Conservation (phyloP, 2,888 invertebrate genomes). For the Ellobium chinense region DNA sequence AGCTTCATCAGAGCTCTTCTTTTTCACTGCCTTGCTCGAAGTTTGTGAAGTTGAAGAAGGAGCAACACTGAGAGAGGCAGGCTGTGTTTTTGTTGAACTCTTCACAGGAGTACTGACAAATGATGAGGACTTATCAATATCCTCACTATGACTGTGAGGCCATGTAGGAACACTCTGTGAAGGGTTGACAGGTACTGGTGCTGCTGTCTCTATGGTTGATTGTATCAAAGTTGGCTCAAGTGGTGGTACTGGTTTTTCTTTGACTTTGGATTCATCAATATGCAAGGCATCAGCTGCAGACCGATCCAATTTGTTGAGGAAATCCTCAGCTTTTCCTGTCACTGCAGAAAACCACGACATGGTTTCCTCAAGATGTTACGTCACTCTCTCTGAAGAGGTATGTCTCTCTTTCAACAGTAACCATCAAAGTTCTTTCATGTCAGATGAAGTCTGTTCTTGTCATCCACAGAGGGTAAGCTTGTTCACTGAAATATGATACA, state of each 20-base stretch:
- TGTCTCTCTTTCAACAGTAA: too few species aligned
- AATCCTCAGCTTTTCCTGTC: slow-evolving; percentile 87
- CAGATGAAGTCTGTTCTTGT: too few species aligned
- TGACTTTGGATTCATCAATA: slow-evolving; percentile 46
- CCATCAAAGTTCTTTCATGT: too few species aligned
- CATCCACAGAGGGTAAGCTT: too few species aligned
- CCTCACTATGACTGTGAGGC: slow-evolving; percentile 47
- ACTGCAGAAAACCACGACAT: slow-evolving; percentile 89
- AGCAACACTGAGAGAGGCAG: slow-evolving; percentile 42
- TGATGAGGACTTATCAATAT: slow-evolving; percentile 31
- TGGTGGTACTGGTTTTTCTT: neutral
- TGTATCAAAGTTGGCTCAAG: slow-evolving; percentile 20
- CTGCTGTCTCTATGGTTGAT: neutral
- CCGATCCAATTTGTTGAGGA: slow-evolving; percentile 87
- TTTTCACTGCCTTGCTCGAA: slow-evolving; percentile 53
- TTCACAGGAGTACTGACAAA: slow-evolving; percentile 8
- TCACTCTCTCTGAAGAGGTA: too few species aligned
- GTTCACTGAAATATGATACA: too few species aligned
- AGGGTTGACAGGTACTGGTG: slow-evolving; percentile 48
- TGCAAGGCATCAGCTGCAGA: slow-evolving; percentile 84
- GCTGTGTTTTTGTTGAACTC: slow-evolving; percentile 23
- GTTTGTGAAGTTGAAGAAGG: slow-evolving; percentile 20
- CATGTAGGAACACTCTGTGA: slow-evolving; percentile 67
- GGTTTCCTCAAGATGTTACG: too few species aligned
- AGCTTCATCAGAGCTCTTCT: slow-evolving; percentile 78